phyloP scores from a whole-genome alignment of 2,888 invertebrate genomes.

The Cephus rjabovi region DNA sequence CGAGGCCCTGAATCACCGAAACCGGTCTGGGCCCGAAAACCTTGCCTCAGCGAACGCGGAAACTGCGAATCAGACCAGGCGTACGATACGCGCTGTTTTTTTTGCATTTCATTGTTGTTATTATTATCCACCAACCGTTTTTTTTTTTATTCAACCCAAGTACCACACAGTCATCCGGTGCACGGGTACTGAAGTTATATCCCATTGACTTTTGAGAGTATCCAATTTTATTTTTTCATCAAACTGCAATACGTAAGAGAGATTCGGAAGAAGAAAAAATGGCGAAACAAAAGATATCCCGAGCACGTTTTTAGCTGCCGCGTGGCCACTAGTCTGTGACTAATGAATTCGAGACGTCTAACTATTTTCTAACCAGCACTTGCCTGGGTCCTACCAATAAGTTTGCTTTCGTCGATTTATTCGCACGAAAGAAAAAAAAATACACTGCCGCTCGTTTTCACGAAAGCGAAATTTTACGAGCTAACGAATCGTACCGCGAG shows the following conservation, averaged over 20 bases:
- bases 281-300: not conserved
- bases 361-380: not conserved
- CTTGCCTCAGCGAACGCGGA: conserved; percentile 50
- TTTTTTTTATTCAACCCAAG: not conserved
- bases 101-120: conserved; percentile 6
- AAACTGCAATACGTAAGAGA: not conserved
- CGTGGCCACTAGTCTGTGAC: not conserved
- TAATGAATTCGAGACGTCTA: not conserved
- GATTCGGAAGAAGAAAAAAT: not conserved
- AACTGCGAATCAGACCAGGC: conserved; percentile 32
- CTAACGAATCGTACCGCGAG: not conserved
- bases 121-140: not conserved
- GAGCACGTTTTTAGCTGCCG: not conserved
- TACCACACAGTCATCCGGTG: not conserved
- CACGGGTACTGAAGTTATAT: not conserved
- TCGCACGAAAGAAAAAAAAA: not conserved
- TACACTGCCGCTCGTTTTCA: not conserved
- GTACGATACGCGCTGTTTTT: not conserved
- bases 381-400: not conserved
- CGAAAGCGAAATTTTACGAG: not conserved
- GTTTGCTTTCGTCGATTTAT: not conserved
- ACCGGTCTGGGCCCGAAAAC: conserved; percentile 21
- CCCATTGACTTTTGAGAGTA: not conserved
- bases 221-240: not conserved
- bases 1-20: conserved; percentile 48